Evolutionary conservation across 1,140 invertebrate genomes (phyloP).

Genomic region (Pararge aegeria): DNA sequence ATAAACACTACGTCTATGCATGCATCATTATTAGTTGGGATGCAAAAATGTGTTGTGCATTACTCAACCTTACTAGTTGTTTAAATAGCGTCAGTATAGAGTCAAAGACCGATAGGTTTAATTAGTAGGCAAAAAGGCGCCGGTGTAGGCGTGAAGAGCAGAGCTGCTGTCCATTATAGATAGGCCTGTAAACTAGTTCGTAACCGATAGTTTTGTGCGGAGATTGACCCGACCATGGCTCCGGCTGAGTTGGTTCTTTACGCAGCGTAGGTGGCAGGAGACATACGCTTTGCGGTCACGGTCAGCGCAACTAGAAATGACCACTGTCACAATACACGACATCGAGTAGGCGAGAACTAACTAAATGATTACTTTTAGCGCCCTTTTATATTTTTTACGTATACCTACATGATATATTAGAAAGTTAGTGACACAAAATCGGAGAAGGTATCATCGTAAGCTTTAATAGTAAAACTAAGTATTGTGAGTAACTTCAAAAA

Average conservation of each 20-base stretch:
- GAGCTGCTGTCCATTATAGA: conserved; percentile 34
- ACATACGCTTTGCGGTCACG: conserved; percentile 46
- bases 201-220: conserved; percentile 19
- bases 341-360: conserved; percentile 26
- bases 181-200: conserved; percentile 32
- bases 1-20: too few relatives aligned
- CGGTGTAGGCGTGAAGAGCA: conserved; percentile 59
- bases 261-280: conserved; percentile 55
- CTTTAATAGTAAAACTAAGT: too few relatives aligned
- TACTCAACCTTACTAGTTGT: conserved; percentile 46
- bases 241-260: conserved; percentile 33
- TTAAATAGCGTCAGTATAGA: conserved; percentile 46
- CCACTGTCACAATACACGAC: conserved; percentile 40
- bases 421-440: not conserved
- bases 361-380: conserved; percentile 19
- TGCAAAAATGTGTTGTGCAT: too few relatives aligned
- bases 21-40: too few relatives aligned
- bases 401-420: too few relatives aligned
- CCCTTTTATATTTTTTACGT: not conserved
- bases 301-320: conserved; percentile 45
- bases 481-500: too few relatives aligned
- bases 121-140: conserved; percentile 70
- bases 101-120: conserved; percentile 73
- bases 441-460: too few relatives aligned
- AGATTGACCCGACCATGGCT: conserved; percentile 34